Evolutionary conservation across 2,888 invertebrate genomes (phyloP).

Genomic region (Nephrotoma flavescens): DNA sequence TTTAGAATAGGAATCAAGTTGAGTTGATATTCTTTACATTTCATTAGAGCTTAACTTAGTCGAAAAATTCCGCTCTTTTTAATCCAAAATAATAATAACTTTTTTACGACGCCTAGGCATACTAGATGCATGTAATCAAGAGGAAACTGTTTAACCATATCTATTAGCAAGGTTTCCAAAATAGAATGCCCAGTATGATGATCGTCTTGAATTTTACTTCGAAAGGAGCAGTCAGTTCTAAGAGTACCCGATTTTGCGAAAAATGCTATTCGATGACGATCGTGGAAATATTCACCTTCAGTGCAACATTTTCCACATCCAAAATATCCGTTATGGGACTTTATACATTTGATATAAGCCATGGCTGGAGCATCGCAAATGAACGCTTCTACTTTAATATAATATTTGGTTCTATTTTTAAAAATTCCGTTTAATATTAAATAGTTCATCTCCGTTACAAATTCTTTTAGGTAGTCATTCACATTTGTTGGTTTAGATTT

Average conservation of each 20-base stretch:
- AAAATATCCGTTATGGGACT: not conserved
- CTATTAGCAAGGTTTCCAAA: not conserved
- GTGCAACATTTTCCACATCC: not conserved
- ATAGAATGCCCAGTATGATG: not conserved
- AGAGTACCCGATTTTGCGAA: not conserved
- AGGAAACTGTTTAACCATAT: not conserved
- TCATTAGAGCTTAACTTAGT: not conserved
- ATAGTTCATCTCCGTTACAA: not conserved
- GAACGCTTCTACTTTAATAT: too few relatives aligned
- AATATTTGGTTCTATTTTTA: too few relatives aligned
- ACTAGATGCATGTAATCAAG: too few relatives aligned
- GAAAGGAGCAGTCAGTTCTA: not conserved
- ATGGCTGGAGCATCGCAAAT: too few relatives aligned
- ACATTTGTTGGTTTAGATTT: not conserved
- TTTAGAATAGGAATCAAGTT: not conserved
- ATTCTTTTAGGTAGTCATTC: not conserved
- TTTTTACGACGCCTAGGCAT: not conserved
- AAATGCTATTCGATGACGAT: not conserved
- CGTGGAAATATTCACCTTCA: not conserved
- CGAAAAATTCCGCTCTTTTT: not conserved
- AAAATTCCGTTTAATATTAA: not conserved
- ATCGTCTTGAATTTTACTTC: not conserved
- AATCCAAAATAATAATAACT: not conserved
- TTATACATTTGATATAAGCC: not conserved
- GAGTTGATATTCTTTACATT: not conserved